phyloP scores from a whole-genome alignment of 2,113 vertebrate genomes.

The Siphamia tubifer region DNA sequence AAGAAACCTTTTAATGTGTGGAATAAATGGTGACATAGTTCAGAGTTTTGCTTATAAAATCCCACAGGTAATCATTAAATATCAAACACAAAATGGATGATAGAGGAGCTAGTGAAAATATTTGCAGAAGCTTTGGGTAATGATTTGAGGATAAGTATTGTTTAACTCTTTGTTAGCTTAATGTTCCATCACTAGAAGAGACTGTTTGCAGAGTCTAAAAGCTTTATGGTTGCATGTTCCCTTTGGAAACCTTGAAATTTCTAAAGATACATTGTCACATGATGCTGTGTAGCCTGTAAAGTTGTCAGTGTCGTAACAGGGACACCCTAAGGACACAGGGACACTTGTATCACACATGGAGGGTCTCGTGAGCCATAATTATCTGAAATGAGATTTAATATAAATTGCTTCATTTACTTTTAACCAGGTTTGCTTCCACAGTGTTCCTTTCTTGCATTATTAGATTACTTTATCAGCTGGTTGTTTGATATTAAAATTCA shows the following conservation, averaged over 20 bases:
- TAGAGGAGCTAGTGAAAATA: background rate
- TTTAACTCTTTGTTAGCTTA: constrained; percentile 10
- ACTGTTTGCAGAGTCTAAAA: background rate
- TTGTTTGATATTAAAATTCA: too few species aligned
- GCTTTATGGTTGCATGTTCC: background rate
- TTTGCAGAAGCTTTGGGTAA: constrained; percentile 31
- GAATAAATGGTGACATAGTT: too few species aligned
- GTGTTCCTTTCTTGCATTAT: background rate
- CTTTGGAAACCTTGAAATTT: background rate
- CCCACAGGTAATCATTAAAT: constrained; percentile 27
- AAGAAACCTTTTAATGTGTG: background rate
- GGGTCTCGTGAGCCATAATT: background rate
- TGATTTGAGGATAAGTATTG: constrained; percentile 17
- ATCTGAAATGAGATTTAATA: background rate
- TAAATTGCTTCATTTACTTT: background rate
- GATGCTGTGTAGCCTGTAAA: constrained; percentile 9
- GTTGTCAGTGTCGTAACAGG: background rate
- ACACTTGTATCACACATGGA: background rate
- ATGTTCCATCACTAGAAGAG: constrained; percentile 22
- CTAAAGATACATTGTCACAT: constrained; percentile 8
- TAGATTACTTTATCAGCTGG: too few species aligned
- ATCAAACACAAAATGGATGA: background rate
- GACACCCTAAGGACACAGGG: background rate
- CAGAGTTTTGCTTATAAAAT: background rate
- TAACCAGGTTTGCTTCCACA: background rate